Percentiles rank a stretch among this genome's conserved stretches.
Evolutionary conservation across 35 echinoderm and acorn worm genomes (phyloP).

Genomic region (Apostichopus californicus): DNA sequence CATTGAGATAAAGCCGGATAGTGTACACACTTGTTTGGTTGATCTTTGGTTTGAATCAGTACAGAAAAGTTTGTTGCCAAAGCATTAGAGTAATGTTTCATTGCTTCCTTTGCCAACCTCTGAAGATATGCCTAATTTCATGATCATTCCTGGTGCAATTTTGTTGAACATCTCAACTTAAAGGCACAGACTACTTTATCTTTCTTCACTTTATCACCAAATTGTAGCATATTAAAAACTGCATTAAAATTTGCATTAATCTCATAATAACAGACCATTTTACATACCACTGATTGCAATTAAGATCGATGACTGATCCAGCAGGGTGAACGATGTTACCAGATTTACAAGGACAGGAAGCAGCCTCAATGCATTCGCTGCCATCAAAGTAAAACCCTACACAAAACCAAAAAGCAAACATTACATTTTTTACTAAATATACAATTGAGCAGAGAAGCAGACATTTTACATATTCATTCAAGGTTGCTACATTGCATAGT

Average conservation of each 20-base stretch:
- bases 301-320: not conserved
- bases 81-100: not conserved
- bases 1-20: not conserved
- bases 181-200: not conserved
- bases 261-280: not conserved
- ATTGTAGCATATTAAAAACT: not conserved
- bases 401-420: not conserved
- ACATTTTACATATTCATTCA: too few species aligned
- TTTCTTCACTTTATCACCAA: not conserved
- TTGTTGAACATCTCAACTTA: too few species aligned
- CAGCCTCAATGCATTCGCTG: not conserved
- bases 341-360: constrained; percentile 22
- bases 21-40: not conserved
- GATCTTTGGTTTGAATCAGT: not conserved
- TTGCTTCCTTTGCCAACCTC: too few species aligned
- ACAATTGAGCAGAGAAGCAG: too few species aligned
- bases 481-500: too few species aligned
- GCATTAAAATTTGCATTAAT: too few species aligned
- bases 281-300: constrained; percentile 31
- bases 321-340: not conserved
- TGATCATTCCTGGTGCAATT: not conserved
- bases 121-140: not conserved
- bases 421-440: too few species aligned
- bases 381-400: constrained; percentile 28
- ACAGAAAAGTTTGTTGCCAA: not conserved